phyloP scores from a whole-genome alignment of 2,113 vertebrate species.

The Odontesthes bonariensis region DNA sequence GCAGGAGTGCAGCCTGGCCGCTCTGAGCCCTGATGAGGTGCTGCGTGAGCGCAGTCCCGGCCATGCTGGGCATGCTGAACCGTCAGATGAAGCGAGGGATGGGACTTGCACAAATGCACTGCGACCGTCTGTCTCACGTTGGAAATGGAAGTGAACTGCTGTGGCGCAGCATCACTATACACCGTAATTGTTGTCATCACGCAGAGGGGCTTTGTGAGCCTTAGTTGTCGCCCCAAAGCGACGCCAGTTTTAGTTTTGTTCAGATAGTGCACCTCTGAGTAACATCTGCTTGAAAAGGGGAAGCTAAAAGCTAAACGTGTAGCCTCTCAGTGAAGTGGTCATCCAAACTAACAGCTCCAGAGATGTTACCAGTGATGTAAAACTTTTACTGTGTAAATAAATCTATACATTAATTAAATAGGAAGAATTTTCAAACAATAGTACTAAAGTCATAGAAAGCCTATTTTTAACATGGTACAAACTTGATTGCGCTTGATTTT shows the following conservation, averaged over 20 bases:
- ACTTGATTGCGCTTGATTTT: not conserved
- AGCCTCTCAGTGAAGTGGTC: conserved; percentile 36
- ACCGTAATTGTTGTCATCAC: conserved; percentile 26
- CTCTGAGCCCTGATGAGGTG: conserved; percentile 73
- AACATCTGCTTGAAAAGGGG: conserved; percentile 42
- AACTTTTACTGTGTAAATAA: conserved; percentile 34
- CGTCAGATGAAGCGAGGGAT: conserved; percentile 50
- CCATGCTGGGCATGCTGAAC: conserved; percentile 74
- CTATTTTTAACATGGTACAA: not conserved
- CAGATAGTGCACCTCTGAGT: conserved; percentile 80
- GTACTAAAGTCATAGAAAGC: not conserved
- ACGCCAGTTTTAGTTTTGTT: conserved; percentile 28
- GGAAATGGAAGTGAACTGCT: conserved; percentile 52
- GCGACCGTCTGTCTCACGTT: conserved; percentile 41
- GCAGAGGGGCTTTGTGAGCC: conserved; percentile 10
- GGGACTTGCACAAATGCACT: conserved; percentile 42
- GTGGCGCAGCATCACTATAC: conserved; percentile 41
- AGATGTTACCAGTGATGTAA: not conserved
- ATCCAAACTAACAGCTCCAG: not conserved
- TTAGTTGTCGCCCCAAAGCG: conserved; percentile 20
- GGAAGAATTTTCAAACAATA: not conserved
- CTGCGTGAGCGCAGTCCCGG: conserved; percentile 72
- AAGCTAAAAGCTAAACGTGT: conserved; percentile 19
- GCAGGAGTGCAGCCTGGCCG: conserved; percentile 44
- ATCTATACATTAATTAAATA: not conserved